Conservation (phyloP, 1,140 invertebrate genomes). For the Bathynomus jamesi region DNA sequence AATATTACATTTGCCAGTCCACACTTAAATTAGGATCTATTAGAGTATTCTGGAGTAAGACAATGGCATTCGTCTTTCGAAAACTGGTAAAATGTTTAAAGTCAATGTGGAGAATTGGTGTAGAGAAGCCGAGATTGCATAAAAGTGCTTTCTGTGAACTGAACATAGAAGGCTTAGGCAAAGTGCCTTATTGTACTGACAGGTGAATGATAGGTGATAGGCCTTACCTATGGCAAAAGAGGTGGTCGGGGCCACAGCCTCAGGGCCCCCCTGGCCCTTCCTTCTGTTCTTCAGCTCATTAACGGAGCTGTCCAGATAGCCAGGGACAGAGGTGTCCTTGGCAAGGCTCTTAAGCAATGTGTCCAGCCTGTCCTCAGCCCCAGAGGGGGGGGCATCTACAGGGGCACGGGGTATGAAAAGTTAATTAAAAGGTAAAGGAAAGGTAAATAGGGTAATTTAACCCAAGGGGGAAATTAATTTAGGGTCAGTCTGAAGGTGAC, state of each 20-base stretch:
- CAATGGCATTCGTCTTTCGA: too few species aligned
- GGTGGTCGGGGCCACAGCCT: neutral
- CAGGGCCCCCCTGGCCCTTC: neutral
- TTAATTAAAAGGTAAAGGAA: neutral
- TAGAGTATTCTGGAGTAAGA: too few species aligned
- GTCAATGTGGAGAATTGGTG: too few species aligned
- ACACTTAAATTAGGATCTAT: too few species aligned
- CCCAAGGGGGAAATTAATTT: too few species aligned
- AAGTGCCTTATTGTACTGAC: neutral
- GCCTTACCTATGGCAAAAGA: neutral
- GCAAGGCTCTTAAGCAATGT: slow-evolving; percentile 55
- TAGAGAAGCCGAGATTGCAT: too few species aligned
- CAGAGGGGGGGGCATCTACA: slow-evolving; percentile 16
- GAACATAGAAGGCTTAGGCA: neutral
- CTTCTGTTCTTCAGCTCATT: slow-evolving; percentile 32
- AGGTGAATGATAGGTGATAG: neutral
- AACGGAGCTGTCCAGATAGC: slow-evolving; percentile 27
- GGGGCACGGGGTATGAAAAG: slow-evolving; percentile 6
- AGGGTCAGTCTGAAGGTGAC: too few species aligned
- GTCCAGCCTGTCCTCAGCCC: slow-evolving; percentile 52
- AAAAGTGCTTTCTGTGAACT: too few species aligned
- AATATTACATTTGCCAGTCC: too few species aligned
- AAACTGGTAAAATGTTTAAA: too few species aligned
- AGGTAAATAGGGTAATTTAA: neutral
- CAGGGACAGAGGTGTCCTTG: slow-evolving; percentile 47